These are phyloP conservation scores for Panurus biarmicus DNA, from an alignment of 2,113 vertebrate genomes.

Conservation along the genomic window DNA sequence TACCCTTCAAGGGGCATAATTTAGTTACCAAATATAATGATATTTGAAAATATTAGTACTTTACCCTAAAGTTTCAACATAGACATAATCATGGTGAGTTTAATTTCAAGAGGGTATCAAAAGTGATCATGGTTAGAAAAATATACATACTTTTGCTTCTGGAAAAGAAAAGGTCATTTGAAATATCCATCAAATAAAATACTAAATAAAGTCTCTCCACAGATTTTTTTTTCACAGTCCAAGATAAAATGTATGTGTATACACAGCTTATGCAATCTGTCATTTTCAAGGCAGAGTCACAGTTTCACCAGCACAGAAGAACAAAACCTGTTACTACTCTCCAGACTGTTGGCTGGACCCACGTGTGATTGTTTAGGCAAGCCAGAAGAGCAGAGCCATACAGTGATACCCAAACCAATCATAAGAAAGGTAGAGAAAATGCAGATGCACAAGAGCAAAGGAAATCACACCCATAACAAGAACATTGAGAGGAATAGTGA, in stretches of 20 bases:
- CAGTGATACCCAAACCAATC: background rate
- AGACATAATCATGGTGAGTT: background rate
- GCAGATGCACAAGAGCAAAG: background rate
- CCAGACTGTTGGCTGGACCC: background rate
- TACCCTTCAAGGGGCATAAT: background rate
- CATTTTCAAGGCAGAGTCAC: background rate
- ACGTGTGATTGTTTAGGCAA: background rate
- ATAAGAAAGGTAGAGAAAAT: background rate
- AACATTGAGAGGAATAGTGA: background rate
- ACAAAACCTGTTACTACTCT: background rate
- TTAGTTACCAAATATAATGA: background rate
- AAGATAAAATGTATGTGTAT: background rate
- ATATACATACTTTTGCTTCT: slow-evolving; percentile 22
- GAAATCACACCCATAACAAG: background rate
- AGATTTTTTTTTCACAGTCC: background rate
- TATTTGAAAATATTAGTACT: background rate
- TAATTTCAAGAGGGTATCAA: slow-evolving; percentile 36
- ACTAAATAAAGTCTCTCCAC: background rate
- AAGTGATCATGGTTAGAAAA: slow-evolving; percentile 38
- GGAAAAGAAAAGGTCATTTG: background rate
- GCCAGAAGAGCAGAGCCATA: background rate
- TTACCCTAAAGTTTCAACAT: background rate
- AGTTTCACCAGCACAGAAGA: background rate
- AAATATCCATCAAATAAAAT: background rate
- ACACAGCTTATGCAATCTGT: background rate